Base-by-base conservation (phyloP, 1,140 invertebrate genomes). In the Bombus consobrinus region DNA sequence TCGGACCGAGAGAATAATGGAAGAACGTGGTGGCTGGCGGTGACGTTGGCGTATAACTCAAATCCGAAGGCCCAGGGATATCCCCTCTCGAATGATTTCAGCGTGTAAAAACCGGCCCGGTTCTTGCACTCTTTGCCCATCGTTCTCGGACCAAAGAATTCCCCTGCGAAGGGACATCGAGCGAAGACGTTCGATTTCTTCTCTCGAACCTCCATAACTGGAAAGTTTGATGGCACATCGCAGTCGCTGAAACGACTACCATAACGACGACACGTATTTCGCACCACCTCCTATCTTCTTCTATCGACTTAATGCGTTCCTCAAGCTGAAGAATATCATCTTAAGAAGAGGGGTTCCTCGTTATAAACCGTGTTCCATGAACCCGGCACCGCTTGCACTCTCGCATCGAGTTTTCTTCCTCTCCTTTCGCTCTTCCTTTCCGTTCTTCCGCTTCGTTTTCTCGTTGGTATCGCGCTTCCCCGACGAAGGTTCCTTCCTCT, bases 211-310 rank as follows among this genome's bases (percentile, higher is more conserved):
- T 62, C 47, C 73, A n/a, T 77, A 78, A 90, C 82, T 90, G 90
- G 87, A 91, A 92, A 93, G 76, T 93, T 93, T 90, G 91, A 93
- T 91, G 87, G 85, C 41, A 81, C 82, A 87, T 91, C 87, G 81
- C 71, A 62, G 28, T 41, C 41, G 72, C 62, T 39, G 57, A 62
- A 62, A 69, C 68, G 62, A 57, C 83, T 43, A 68, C 80, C 68
- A 62, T 62, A 72, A 84, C 77, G 39, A 76, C 28, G 59, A 64
- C 66, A 68, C 75, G 76, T 62, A 39, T 59, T 13, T 69, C 80
- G 72, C 66, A 69, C 81, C 47, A 80, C 78, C 72, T 69, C 76
- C 84, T 85, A 22, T 86, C 88, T 91, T 87, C 84, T 57, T 59
- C 32, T 41, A 81, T 72, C 77, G 72, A 78, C 85, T 93, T 92